Percentiles rank a stretch among this genome's conserved stretches.
These are phyloP conservation scores for Magallana nippona DNA, from an alignment of 2,888 invertebrate species.

Conservation along the genomic window DNA sequence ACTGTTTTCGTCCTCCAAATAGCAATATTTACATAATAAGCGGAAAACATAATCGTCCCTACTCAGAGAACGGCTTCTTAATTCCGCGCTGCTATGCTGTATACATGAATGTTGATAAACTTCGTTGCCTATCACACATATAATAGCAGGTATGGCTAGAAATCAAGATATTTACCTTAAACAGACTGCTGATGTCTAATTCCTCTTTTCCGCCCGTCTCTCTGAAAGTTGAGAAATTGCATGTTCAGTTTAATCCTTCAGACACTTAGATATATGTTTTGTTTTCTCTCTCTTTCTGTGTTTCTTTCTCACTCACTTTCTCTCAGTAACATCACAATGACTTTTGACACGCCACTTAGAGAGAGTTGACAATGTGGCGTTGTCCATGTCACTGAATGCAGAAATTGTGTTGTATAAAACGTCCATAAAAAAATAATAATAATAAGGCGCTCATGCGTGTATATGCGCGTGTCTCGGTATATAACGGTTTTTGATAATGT, in stretches of 20 bases:
- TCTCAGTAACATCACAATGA: background rate
- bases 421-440: background rate
- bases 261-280: background rate
- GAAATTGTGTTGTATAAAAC: background rate
- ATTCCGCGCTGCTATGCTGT: slow-evolving; percentile 7
- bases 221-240: slow-evolving; percentile 27
- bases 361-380: background rate
- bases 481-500: too few species aligned
- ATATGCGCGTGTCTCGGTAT: background rate
- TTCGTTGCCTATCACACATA: background rate
- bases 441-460: slow-evolving; percentile 9
- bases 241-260: background rate
- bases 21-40: slow-evolving; percentile 6
- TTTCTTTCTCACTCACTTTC: too few species aligned
- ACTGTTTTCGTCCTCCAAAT: background rate
- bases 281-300: too few species aligned
- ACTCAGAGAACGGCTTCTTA: background rate
- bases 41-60: background rate
- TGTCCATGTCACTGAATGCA: background rate
- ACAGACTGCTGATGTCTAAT: background rate
- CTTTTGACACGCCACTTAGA: background rate
- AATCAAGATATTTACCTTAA: slow-evolving; percentile 30
- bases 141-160: slow-evolving; percentile 20
- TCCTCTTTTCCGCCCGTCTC: background rate
- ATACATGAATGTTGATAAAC: slow-evolving; percentile 10